Conservation (phyloP, 2,797 vertebrate species). For the Potorous gilbertii region DNA sequence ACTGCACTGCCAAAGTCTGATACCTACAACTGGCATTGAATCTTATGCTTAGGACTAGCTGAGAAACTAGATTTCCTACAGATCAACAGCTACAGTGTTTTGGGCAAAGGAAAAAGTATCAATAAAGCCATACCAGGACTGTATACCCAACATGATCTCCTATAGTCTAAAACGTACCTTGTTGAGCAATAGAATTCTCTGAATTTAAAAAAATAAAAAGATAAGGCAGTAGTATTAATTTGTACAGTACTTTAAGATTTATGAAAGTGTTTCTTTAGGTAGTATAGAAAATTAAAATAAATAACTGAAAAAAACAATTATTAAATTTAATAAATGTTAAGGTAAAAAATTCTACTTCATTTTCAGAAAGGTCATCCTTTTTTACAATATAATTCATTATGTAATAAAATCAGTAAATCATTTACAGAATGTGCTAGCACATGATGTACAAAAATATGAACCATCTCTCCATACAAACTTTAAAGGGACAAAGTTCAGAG, state of each 20-base stretch:
- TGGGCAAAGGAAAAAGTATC: not conserved
- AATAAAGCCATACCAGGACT: slow-evolving; percentile 41
- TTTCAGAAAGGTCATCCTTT: slow-evolving; percentile 8
- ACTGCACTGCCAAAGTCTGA: not conserved
- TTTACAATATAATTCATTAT: slow-evolving; percentile 40
- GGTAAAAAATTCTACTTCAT: not conserved
- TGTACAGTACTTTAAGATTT: not conserved
- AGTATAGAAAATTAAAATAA: slow-evolving; percentile 27
- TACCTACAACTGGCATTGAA: slow-evolving; percentile 29
- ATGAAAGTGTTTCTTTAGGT: not conserved
- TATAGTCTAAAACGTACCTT: slow-evolving; percentile 1
- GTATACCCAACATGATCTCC: slow-evolving; percentile 15
- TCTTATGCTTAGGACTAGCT: slow-evolving; percentile 22
- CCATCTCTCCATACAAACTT: slow-evolving; percentile 14
- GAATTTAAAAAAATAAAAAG: not conserved
- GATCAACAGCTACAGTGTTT: not conserved
- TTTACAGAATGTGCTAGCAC: not conserved
- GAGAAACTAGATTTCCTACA: slow-evolving; percentile 25
- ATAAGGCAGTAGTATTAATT: not conserved
- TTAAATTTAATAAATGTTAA: slow-evolving; percentile 26
- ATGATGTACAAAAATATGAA: slow-evolving; percentile 2
- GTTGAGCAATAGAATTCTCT: not conserved
- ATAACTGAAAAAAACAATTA: slow-evolving; percentile 35
- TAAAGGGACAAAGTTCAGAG: slow-evolving; percentile 50
- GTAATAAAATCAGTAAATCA: slow-evolving; percentile 25